Conservation (phyloP, 2,113 vertebrate species). For the Bujurquina vittata region DNA sequence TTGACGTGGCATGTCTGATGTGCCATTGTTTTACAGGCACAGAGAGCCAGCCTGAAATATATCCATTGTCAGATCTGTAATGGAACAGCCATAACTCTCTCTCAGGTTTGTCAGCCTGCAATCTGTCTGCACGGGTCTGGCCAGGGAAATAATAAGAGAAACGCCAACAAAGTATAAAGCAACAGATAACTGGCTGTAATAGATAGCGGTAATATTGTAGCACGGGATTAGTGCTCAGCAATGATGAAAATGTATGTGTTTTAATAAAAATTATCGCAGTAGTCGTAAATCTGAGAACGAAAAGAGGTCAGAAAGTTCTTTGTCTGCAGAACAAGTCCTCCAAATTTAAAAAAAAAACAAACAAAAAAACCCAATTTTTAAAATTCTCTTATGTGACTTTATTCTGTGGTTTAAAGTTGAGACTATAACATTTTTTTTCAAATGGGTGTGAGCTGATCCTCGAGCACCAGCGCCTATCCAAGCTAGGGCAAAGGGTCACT, state of each 20-base stretch:
- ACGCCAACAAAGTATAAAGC: constrained; percentile 39
- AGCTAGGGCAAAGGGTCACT: neutral
- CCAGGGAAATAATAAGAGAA: constrained; percentile 11
- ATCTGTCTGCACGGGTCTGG: constrained; percentile 1
- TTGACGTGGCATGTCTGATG: constrained; percentile 42
- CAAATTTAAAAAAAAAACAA: neutral
- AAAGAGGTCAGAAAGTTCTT: neutral
- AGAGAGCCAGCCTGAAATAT: constrained; percentile 55
- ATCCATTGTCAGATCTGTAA: constrained; percentile 55
- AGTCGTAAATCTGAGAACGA: neutral
- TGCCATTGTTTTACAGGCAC: constrained; percentile 53
- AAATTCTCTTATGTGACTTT: neutral
- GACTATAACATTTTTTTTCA: neutral
- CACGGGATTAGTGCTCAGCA: neutral
- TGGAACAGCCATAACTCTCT: constrained; percentile 56
- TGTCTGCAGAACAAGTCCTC: neutral
- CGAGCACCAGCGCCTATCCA: neutral
- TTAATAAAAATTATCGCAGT: constrained; percentile 30
- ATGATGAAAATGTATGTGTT: constrained; percentile 53
- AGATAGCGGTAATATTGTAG: constrained; percentile 39
- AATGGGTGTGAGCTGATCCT: neutral
- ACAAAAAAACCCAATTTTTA: no score
- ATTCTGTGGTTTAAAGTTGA: neutral
- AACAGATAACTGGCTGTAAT: constrained; percentile 30
- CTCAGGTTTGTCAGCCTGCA: constrained; percentile 37